A percentile compares a stretch with the other conserved stretches of the same genome.
Conservation (phyloP, 2,113 vertebrate species). For the Myrmecobius fasciatus region DNA sequence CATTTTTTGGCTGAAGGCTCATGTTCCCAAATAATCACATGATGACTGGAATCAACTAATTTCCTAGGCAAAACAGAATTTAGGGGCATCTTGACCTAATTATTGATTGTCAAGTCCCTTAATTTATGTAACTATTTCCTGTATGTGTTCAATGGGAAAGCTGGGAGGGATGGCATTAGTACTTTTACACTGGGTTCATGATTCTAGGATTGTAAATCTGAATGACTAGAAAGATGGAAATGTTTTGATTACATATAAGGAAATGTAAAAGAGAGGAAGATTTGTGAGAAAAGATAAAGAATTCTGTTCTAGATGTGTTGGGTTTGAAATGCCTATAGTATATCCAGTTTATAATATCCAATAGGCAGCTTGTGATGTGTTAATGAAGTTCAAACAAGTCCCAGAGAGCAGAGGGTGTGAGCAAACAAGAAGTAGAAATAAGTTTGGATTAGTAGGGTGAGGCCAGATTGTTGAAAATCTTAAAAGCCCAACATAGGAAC, state of each 20-base stretch:
- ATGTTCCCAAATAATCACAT: not conserved
- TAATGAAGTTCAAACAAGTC: not conserved
- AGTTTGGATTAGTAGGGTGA: not conserved
- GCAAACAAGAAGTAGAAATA: not conserved
- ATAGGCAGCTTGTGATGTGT: not conserved
- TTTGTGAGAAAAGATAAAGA: not conserved
- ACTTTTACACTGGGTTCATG: not conserved
- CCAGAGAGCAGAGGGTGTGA: not conserved
- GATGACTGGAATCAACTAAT: not conserved
- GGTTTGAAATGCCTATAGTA: not conserved
- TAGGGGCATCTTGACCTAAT: not conserved
- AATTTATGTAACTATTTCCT: not conserved
- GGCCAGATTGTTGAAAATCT: not conserved
- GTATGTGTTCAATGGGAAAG: not conserved
- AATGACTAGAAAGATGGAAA: not conserved
- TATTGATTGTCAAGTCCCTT: not conserved
- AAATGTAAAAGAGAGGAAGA: not conserved
- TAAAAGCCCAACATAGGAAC: not conserved
- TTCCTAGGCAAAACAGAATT: not conserved
- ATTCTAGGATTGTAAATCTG: not conserved
- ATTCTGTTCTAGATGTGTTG: not conserved
- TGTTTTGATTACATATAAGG: not conserved
- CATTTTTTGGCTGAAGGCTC: not conserved
- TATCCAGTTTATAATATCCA: not conserved
- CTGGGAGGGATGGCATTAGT: not conserved